Evolutionary conservation across 1,140 invertebrate species (phyloP), one percentile per base, ranked within the genome.

Genomic region (Drosophila azteca): DNA sequence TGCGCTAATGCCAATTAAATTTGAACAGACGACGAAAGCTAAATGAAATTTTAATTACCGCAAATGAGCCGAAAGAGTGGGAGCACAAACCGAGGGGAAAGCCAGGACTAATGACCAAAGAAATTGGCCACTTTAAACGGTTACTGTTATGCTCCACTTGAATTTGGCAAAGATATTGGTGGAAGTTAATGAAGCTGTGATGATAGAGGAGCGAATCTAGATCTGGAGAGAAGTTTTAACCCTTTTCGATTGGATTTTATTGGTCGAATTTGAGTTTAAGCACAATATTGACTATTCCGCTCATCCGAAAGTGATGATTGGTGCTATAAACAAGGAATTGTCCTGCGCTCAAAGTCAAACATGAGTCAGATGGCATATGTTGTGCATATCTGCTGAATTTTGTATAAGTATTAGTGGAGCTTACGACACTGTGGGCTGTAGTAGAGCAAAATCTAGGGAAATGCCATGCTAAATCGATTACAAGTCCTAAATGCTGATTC

Each of bases 1-100:
- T 58, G 45, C 62, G 79, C 82, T 87, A 88, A 87, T 88, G 82
- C 79, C 82, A 87, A 87, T 87, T 88, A 87, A 82, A 87, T 87
- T 87, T 78, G 73, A 78, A 64, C 83, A 62, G 60, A 82, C 60
- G 62, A 71, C 58, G 82, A 64, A 24, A 48, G 60, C 63, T 50
- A 82, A 88, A 87, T 87, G 83, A 79, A 87, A 88, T 67, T 87
- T 88, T 87, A 87, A 87, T 87, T 88, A 87, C 83, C 83, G 82
- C 75, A 87, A 87, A 87, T 87, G 83, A 79, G 78, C 60, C 58
- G 29, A 46, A 59, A 50, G 24, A 49, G 24, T 22, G 17, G 17
- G 20, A 22, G 26, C 15, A 1, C 17, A n/a, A 39, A 9, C 22
- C n/a, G 43, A 31, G 24, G 41, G 29, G 6, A 64, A 13, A 74